These are phyloP conservation scores for Parnassius mnemosyne DNA, from an alignment of 2,888 invertebrate species.

Conservation along the genomic window DNA sequence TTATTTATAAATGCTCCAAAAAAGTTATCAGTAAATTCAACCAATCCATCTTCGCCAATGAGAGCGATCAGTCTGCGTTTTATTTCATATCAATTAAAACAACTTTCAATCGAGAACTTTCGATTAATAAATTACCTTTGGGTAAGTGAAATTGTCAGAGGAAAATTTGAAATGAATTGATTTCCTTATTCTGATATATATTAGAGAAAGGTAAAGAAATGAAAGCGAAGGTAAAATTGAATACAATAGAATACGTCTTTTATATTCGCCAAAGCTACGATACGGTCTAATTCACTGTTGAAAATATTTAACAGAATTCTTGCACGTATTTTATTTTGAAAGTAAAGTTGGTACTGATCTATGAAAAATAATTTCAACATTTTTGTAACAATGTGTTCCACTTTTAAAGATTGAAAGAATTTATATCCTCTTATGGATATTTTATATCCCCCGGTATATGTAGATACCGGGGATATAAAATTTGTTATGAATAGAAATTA, in stretches of 20 bases:
- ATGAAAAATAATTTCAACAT: too few species aligned
- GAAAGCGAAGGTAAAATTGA: conserved; percentile 5
- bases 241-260: neutral
- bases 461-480: too few species aligned
- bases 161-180: conserved; percentile 4
- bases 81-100: neutral
- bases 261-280: neutral
- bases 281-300: too few species aligned
- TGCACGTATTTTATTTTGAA: neutral
- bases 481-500: too few species aligned
- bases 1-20: too few species aligned
- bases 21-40: neutral
- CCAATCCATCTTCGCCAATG: neutral
- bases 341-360: neutral
- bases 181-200: neutral
- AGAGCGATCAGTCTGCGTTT: neutral
- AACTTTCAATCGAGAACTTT: conserved; percentile 6
- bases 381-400: too few species aligned
- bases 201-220: neutral
- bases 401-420: too few species aligned
- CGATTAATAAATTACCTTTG: conserved; percentile 1
- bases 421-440: too few species aligned
- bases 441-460: too few species aligned
- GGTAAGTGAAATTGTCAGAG: neutral
- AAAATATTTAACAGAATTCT: neutral